phyloP scores from a whole-genome alignment of 2,113 vertebrate species.

The Archilochus colubris region DNA sequence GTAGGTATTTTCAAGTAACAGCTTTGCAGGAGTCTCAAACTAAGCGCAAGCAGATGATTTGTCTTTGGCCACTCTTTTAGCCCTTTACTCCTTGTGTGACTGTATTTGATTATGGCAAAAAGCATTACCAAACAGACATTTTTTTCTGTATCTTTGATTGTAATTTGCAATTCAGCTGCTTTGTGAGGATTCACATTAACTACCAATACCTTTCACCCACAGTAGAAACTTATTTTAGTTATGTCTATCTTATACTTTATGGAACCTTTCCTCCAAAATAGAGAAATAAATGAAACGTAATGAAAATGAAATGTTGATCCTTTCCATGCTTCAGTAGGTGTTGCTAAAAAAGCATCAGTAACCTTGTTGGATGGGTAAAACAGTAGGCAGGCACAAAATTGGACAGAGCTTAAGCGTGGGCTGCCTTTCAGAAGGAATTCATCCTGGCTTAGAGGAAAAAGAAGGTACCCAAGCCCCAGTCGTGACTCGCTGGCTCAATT shows the following conservation, averaged over 20 bases:
- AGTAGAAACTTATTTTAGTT: conserved; percentile 44
- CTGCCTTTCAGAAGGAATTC: conserved; percentile 32
- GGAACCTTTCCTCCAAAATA: conserved; percentile 29
- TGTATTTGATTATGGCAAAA: conserved; percentile 13
- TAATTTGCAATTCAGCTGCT: conserved; percentile 22
- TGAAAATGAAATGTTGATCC: conserved; percentile 64
- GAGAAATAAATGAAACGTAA: conserved; percentile 66
- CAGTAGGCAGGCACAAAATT: conserved; percentile 32
- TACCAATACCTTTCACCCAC: conserved; percentile 23
- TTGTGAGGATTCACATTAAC: conserved; percentile 40
- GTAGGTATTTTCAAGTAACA: not conserved
- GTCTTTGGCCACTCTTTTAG: conserved; percentile 15
- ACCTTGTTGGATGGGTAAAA: conserved; percentile 42
- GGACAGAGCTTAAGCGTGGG: not conserved
- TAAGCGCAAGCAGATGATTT: not conserved
- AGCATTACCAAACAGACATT: not conserved
- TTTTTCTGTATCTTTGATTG: not conserved
- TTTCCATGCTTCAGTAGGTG: conserved; percentile 16
- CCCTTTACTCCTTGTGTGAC: not conserved
- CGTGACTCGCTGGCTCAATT: not conserved
- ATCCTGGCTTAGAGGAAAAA: not conserved
- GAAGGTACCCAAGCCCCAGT: not conserved
- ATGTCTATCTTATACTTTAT: conserved; percentile 24
- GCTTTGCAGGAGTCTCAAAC: not conserved
- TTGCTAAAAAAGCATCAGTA: conserved; percentile 58